Percentiles rank a stretch among this genome's conserved stretches.
phyloP scores from a whole-genome alignment of 1,140 invertebrate genomes.

The Platyscapa corneri region DNA sequence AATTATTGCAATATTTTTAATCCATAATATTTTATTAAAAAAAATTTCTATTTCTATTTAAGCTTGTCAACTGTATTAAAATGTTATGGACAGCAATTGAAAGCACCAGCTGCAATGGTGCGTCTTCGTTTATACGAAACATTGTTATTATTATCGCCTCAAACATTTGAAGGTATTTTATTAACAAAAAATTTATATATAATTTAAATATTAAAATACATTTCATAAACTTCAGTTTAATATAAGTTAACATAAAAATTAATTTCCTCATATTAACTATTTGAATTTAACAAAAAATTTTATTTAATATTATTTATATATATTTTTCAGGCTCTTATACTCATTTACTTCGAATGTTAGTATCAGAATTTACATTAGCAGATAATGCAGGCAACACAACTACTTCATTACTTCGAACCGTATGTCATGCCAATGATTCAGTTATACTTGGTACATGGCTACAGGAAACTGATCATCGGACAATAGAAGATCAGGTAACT shows the following conservation, averaged over 20 bases:
- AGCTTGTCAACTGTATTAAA: conserved; percentile 91
- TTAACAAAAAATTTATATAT: conserved; percentile 21
- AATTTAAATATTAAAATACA: background rate
- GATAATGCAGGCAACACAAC: conserved; percentile 97
- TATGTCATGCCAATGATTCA: conserved; percentile 94
- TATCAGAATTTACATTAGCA: conserved; percentile 96
- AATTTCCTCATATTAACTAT: no score
- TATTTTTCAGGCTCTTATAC: conserved; percentile 82
- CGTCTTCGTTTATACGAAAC: conserved; percentile 94
- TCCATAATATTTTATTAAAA: background rate
- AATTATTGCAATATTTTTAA: background rate
- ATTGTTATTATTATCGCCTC: conserved; percentile 86
- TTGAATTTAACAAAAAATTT: no score
- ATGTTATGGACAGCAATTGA: conserved; percentile 93
- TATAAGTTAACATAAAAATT: conserved; percentile 35
- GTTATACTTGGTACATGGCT: conserved; percentile 91
- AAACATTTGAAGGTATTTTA: conserved; percentile 85
- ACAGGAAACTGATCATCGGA: conserved; percentile 96
- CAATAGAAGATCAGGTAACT: conserved; percentile 96
- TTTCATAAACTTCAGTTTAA: background rate
- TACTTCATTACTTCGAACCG: conserved; percentile 88
- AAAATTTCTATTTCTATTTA: conserved; percentile 58
- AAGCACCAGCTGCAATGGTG: conserved; percentile 94
- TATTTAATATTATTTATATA: conserved; percentile 12
- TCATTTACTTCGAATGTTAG: conserved; percentile 91